Percentiles rank a stretch among this genome's conserved stretches.
Evolutionary conservation across 2,113 vertebrate genomes (phyloP).

Genomic region (Monarcha castaneiventris): DNA sequence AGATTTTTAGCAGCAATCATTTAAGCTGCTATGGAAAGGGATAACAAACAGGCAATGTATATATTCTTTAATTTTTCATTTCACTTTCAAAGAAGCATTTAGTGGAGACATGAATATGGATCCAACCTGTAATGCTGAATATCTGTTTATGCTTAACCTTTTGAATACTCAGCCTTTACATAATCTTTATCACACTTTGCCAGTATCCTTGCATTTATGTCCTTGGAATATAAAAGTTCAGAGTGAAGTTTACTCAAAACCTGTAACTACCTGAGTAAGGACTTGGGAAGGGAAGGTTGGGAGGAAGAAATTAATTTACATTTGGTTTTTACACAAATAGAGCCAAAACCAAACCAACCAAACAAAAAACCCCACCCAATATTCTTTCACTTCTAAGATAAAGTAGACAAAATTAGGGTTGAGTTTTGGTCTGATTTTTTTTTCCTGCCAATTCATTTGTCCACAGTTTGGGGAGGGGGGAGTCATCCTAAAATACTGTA

Average conservation of each 20-base stretch:
- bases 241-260: background rate
- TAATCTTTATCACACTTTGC: background rate
- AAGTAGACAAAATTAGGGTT: background rate
- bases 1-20: background rate
- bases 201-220: background rate
- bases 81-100: background rate
- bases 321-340: background rate
- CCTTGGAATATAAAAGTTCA: background rate
- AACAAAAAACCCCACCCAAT: no score
- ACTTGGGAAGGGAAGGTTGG: fast-evolving
- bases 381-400: background rate
- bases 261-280: background rate
- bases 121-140: background rate
- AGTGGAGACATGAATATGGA: background rate
- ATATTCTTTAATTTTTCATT: background rate
- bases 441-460: background rate
- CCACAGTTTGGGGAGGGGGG: background rate
- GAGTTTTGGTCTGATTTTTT: background rate
- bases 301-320: background rate
- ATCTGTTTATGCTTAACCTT: background rate
- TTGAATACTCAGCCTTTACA: background rate
- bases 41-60: background rate
- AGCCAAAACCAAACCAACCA: background rate
- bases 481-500: background rate
- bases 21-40: background rate